Percentiles rank a stretch among this genome's conserved stretches.
Conservation (phyloP, 2,888 invertebrate genomes). For the Cryptus armator region DNA sequence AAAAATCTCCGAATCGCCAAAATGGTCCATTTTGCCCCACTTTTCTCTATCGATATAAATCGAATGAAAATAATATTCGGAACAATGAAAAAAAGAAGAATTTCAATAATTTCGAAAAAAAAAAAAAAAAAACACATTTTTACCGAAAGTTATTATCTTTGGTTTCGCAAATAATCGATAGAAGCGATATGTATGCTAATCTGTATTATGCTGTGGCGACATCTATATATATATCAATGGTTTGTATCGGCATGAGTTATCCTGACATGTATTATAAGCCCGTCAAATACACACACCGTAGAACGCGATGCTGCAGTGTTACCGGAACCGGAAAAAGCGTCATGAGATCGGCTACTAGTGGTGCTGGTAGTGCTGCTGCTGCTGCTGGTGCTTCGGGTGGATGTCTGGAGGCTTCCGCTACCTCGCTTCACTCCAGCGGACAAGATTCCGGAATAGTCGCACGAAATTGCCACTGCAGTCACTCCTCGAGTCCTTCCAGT, state of each 20-base stretch:
- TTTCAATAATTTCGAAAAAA: too few species aligned
- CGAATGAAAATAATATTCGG: too few species aligned
- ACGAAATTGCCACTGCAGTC: constrained; percentile 89
- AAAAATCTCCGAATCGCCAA: too few species aligned
- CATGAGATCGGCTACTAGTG: constrained; percentile 75
- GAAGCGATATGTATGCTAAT: too few species aligned
- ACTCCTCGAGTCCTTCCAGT: constrained; percentile 89
- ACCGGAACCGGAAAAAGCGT: constrained; percentile 77
- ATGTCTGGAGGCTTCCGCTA: constrained; percentile 90
- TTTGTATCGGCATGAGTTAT: constrained; percentile 24
- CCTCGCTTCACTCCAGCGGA: constrained; percentile 93
- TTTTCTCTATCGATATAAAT: too few species aligned
- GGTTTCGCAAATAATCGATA: too few species aligned
- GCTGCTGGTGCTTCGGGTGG: constrained; percentile 70
- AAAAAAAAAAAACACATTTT: too few species aligned
- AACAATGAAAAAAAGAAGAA: too few species aligned
- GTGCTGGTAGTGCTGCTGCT: constrained; percentile 78
- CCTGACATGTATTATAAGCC: constrained; percentile 69
- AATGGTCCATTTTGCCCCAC: too few species aligned
- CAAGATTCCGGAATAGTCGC: constrained; percentile 92
- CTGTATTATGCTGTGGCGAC: not conserved
- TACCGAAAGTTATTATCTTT: too few species aligned
- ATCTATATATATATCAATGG: not conserved
- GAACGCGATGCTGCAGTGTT: constrained; percentile 69
- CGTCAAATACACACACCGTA: constrained; percentile 63